Percentiles rank a stretch among this genome's conserved stretches.
Evolutionary conservation across 2,113 vertebrate genomes (phyloP).

Genomic region (Phrynosoma blainvillii): DNA sequence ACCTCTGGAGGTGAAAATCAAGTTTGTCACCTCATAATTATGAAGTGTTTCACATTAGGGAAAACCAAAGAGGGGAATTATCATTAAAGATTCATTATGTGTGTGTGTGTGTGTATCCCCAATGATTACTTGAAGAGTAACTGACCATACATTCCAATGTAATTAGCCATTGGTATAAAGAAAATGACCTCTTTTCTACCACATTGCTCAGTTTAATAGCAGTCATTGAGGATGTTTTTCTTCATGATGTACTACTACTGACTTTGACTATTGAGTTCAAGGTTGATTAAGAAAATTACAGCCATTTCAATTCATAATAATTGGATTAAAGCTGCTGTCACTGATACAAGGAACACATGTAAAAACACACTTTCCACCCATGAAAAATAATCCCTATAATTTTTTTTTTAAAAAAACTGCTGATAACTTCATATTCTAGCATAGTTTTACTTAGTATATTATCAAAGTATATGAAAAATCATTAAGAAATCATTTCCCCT

Average conservation of each 20-base stretch:
- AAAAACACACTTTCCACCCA: background rate
- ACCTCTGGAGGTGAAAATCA: background rate
- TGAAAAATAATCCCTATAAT: background rate
- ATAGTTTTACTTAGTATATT: background rate
- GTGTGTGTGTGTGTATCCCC: background rate
- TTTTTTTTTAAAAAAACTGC: background rate
- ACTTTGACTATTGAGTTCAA: background rate
- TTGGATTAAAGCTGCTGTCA: slow-evolving; percentile 1
- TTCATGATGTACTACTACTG: background rate
- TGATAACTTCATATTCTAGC: background rate
- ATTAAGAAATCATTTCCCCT: background rate
- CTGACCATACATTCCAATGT: background rate
- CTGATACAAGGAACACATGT: slow-evolving; percentile 7
- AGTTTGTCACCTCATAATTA: background rate
- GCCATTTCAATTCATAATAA: slow-evolving; percentile 2
- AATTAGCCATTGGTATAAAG: slow-evolving; percentile 9
- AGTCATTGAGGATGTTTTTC: slow-evolving; percentile 23
- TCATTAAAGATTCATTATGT: background rate
- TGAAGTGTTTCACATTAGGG: slow-evolving; percentile 8
- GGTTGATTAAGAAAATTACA: slow-evolving; percentile 34
- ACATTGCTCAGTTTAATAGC: slow-evolving; percentile 24
- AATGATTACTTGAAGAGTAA: slow-evolving; percentile 1
- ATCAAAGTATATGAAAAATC: background rate
- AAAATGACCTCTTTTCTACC: slow-evolving; percentile 1
- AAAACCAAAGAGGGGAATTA: background rate